Percentiles rank a stretch among this genome's conserved stretches.
phyloP scores from a whole-genome alignment of 2,113 vertebrate genomes.

The Chunga burmeisteri region DNA sequence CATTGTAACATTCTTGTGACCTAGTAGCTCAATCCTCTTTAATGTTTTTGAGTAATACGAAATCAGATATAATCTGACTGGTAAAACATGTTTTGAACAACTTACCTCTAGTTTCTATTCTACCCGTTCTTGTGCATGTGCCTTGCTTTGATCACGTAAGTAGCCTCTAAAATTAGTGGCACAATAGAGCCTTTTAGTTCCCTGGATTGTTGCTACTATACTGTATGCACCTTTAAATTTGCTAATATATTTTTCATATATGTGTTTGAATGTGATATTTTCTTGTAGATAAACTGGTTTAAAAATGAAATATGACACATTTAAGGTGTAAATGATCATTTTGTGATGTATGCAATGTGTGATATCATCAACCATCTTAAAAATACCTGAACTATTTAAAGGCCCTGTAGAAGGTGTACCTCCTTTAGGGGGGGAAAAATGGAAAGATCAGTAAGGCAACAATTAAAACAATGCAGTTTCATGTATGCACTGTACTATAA shows the following conservation, averaged over 20 bases:
- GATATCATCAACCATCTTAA: neutral
- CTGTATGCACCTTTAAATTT: neutral
- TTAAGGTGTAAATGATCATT: neutral
- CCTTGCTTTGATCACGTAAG: neutral
- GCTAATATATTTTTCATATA: neutral
- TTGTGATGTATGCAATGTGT: neutral
- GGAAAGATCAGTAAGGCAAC: slow-evolving; percentile 48
- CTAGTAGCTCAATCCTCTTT: neutral
- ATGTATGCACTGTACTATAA: neutral
- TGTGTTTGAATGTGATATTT: neutral
- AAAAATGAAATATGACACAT: neutral
- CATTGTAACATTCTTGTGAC: too few species aligned
- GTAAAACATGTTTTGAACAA: neutral
- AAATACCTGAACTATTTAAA: neutral
- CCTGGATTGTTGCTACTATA: neutral
- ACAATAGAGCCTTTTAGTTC: neutral
- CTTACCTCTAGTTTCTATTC: neutral
- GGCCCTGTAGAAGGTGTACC: neutral
- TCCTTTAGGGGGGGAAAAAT: neutral
- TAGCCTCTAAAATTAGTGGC: neutral
- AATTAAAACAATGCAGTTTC: neutral
- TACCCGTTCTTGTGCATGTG: neutral
- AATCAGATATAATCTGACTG: neutral
- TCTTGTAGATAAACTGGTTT: neutral
- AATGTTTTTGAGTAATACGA: neutral